phyloP scores from a whole-genome alignment of 2,113 vertebrate species.

The Cichladusa arquata region DNA sequence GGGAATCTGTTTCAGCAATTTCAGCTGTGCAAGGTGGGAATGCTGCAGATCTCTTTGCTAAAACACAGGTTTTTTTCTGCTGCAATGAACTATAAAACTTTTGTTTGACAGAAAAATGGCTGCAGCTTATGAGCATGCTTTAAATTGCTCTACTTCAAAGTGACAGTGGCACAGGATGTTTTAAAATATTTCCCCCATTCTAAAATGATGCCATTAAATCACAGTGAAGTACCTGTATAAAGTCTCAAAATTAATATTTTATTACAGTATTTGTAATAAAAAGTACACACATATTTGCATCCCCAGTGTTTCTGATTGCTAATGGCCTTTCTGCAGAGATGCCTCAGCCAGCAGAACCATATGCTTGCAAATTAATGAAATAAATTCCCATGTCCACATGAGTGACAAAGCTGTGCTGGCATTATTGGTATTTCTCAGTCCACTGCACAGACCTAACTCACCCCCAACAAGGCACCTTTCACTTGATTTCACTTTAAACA shows the following conservation, averaged over 20 bases:
- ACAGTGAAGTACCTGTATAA: not conserved
- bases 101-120: not conserved
- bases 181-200: not conserved
- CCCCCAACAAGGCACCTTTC: not conserved
- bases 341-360: not conserved
- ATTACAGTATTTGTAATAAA: not conserved
- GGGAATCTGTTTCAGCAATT: slow-evolving; percentile 22
- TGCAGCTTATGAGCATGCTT: not conserved
- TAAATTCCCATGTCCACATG: not conserved
- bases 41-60: not conserved
- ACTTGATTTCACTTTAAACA: not conserved
- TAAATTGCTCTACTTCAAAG: not conserved
- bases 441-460: not conserved
- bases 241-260: not conserved
- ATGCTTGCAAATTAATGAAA: not conserved
- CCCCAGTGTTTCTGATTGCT: not conserved
- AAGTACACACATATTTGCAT: not conserved
- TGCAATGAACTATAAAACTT: not conserved
- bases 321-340: not conserved
- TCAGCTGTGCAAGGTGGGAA: not conserved
- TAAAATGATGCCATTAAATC: not conserved
- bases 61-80: not conserved
- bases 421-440: not conserved
- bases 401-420: not conserved
- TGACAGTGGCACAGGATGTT: not conserved